Base-by-base conservation (phyloP, 2,797 vertebrate genomes). In the Anguilla marmorata region DNA sequence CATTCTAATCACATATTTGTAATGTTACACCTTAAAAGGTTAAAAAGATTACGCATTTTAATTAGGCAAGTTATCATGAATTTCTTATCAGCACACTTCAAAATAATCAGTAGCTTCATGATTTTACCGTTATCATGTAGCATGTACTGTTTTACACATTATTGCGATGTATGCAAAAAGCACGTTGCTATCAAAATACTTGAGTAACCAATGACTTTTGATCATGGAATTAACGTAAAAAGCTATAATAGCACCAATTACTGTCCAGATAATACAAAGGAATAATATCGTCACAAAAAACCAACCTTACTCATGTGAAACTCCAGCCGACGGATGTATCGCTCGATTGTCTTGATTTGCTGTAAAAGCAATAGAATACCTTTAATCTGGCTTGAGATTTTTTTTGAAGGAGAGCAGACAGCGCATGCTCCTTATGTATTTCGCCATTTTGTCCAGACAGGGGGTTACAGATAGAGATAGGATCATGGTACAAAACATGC, bases 251-350 rank as follows among this genome's bases (percentile, higher is more conserved):
- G 5, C n/a, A 33, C 12, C 72, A 37, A 37, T 76, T 30, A 69
- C n/a, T 69, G 63, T 69, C 21, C 63, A 76, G 27, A 76, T 33
- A 37, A 76, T 37, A 19, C 37, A 79, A 33, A 79, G 16, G 5
- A 79, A 45, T 37, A 33, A 11, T 11, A 69, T n/a, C 27, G 11
- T 69, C 27, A 54, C 84, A 86, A 90, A 79, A 48, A 82, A 84
- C 85, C 90, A 96, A 99, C 98, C 98, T 99, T 99, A 94, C 98
- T 99, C 84, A 99, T 99, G 94, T 99, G 98, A 92, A 99, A 99
- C 95, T 99, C 98, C 94, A 99, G 96, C 85, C 98, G 97, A 90
- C 98, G 96, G 96, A 99, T 97, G 93, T 99, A 99, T 89, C 98
- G 94, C 91, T 99, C 98, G 0, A 98, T 98, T 0, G 96, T 95